Evolutionary conservation across 2,113 vertebrate genomes (phyloP).

Genomic region (Zosterops lateralis): DNA sequence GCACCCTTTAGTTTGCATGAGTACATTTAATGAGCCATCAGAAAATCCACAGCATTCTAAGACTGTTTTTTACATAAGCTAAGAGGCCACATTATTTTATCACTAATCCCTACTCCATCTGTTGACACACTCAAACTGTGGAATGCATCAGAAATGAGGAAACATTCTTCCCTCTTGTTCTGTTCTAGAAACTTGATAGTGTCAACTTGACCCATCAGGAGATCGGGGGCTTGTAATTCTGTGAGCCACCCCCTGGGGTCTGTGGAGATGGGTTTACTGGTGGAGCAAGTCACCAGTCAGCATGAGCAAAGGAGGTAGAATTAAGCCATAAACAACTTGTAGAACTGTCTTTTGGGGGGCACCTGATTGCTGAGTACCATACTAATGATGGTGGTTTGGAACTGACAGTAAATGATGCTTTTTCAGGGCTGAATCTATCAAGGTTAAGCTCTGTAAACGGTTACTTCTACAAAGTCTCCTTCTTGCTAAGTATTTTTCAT

Average conservation of each 20-base stretch:
- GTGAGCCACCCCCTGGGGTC: background rate
- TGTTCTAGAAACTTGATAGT: background rate
- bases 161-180: background rate
- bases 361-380: background rate
- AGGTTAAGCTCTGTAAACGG: background rate
- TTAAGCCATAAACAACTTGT: background rate
- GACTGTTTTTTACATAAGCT: constrained; percentile 18
- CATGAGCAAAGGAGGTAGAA: background rate
- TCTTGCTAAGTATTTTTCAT: background rate
- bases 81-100: constrained; percentile 27
- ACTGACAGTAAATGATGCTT: background rate
- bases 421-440: background rate
- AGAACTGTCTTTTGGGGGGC: background rate
- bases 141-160: background rate
- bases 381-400: background rate
- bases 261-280: background rate
- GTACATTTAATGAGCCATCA: constrained; percentile 21
- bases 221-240: background rate
- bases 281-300: background rate
- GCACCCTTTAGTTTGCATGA: background rate
- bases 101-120: constrained; percentile 49
- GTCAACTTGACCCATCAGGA: background rate
- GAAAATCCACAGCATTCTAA: background rate
- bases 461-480: background rate
- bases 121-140: background rate